These are phyloP conservation scores for Arremon aurantiirostris DNA, from an alignment of 2,797 vertebrate genomes.

Conservation along the genomic window DNA sequence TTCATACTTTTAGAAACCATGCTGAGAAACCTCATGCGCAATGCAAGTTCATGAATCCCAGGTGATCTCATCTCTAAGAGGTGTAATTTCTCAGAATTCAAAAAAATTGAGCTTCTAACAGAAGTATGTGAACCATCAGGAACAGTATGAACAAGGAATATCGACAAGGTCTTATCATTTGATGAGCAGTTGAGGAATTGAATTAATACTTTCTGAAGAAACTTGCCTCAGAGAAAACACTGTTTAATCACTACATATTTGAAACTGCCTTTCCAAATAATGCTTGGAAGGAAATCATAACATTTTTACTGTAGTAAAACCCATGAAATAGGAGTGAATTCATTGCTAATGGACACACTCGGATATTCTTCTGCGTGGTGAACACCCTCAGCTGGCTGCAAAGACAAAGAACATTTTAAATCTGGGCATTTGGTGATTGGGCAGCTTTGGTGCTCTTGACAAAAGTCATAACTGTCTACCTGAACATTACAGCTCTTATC, in stretches of 20 bases:
- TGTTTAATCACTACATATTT: not conserved
- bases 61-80: not conserved
- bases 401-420: not conserved
- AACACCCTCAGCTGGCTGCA: not conserved
- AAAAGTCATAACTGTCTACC: not conserved
- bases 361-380: not conserved
- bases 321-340: not conserved
- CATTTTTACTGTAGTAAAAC: not conserved
- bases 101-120: not conserved
- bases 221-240: not conserved
- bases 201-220: not conserved
- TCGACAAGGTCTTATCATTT: not conserved
- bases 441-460: not conserved
- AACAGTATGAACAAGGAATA: not conserved
- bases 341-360: not conserved
- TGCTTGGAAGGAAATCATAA: not conserved
- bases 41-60: not conserved
- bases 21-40: not conserved
- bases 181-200: not conserved
- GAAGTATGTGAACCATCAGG: not conserved
- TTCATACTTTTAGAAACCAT: not conserved
- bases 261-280: not conserved
- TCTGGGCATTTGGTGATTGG: not conserved
- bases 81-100: not conserved
- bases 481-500: not conserved